Percentiles rank a stretch among this genome's conserved stretches.
Conservation (phyloP, 2,797 vertebrate species). For the Hafferia zeledoni region DNA sequence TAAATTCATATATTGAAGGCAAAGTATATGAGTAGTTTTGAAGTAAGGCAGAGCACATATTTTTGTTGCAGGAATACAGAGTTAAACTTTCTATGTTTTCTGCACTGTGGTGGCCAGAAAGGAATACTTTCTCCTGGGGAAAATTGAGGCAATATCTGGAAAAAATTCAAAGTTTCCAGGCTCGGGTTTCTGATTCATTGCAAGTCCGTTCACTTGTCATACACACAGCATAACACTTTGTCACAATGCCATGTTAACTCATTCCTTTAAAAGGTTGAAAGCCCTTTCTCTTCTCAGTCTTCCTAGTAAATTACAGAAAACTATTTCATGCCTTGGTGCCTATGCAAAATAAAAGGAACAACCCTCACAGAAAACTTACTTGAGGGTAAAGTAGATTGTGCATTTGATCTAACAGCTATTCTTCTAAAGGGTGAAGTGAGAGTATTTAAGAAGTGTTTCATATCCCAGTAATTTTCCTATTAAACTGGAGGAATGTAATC, state of each 20-base stretch:
- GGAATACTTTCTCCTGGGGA: background rate
- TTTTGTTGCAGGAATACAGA: background rate
- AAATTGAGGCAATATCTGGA: background rate
- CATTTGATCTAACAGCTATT: background rate
- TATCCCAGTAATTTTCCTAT: background rate
- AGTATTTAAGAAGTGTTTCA: background rate
- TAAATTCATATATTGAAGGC: background rate
- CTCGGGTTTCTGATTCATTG: background rate
- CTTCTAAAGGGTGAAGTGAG: background rate
- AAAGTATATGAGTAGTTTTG: background rate
- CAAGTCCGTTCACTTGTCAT: background rate
- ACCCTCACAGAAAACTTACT: background rate
- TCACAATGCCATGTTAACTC: background rate
- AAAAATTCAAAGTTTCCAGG: background rate
- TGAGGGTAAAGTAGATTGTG: background rate
- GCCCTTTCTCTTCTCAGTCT: background rate
- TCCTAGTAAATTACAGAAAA: background rate
- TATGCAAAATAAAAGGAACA: background rate
- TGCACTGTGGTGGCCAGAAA: background rate
- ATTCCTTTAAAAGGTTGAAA: background rate
- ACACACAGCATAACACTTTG: background rate
- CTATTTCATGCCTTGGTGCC: background rate
- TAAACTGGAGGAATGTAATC: background rate
- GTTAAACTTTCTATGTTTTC: background rate
- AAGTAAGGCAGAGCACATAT: background rate